Base-by-base conservation (phyloP, 2,113 vertebrate species). In the Octodon degus region DNA sequence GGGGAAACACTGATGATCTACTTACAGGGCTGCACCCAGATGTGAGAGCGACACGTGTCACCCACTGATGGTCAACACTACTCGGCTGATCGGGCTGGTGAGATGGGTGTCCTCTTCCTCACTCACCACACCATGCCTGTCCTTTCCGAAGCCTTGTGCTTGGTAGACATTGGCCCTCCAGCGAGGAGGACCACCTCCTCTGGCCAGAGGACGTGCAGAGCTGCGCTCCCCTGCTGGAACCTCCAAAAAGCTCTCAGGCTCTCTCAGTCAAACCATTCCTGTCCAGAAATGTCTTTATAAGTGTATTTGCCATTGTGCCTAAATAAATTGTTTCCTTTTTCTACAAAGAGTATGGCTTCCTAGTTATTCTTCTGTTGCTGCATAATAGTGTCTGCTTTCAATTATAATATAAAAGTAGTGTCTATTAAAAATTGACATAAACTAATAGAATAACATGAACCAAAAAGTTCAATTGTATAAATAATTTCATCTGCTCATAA, bases 321-420 rank as follows among this genome's bases (percentile, higher is more conserved):
- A 16, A 53, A 84, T 53, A 83, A 79, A 50, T 90, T 72, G 14
- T 37, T 90, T 24, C 34, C 27, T 53, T 92, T 24, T 24, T 76
- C 65, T 86, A 60, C 22, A 82, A 50, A 40, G 43, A 50, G 27
- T 32, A 65, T 47, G 86, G 12, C 27, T 77, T 68, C 40, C 60
- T 63, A 91, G 30, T 70, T 85, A 93, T 76, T 94, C 89, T 27
- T 94, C 34, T 87, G 32, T 72, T 90, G 7, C 62, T 92, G 92
- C 53, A 76, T 96, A 81, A 76, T 93, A 95, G 84, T 68, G 82
- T 82, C 30, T 1, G 7, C 19, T 95, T 89, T 80, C 27, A 89
- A 94, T 94, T 92, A 50, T 74, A 37, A 58, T 22, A 67, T 89
- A 84, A 86, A 11, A 58, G 62, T n/a, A 89, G 20, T 68, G 68